Base-by-base conservation (phyloP, 2,113 vertebrate genomes). In the Mormyrus lacerda region DNA sequence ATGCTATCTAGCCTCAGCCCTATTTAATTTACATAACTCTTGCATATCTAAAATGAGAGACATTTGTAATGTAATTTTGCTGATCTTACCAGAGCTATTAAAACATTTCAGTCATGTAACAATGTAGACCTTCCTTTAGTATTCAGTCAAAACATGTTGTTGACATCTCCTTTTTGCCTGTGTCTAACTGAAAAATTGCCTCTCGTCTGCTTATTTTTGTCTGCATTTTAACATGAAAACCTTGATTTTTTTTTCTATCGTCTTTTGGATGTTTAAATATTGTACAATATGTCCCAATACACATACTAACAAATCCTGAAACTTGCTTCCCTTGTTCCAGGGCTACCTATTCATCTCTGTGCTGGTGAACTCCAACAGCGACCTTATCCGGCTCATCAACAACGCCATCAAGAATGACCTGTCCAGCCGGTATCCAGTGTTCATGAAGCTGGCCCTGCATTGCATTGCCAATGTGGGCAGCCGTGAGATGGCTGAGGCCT, bases 331-430 rank as follows among this genome's bases (percentile, higher is more conserved):
- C 48, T 61, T 11, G 87, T 19, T 5, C 3, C 90, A 97, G 97
- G 97, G 97, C 9, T 98, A 98, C 94, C 95, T 98, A 89, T 98
- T 98, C 92, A 98, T 98, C 91, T 98, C 97, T 0, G 97, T 98
- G 85, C 94, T 98, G 95, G 97, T 98, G 53, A 98, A 98, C 95
- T 98, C 97, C 69, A 98, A 97, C 94, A 97, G 97, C 0, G 97
- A 98, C 93, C 95, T 98, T 83, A 98, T 98, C 91, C 96, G 97
- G 48, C 95, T 98, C 91, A 98, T 98, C 93, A 98, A 97, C 94
- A 98, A 98, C 0, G 97, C 97, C 91, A 98, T 98, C 93, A 98
- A 98, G 95, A 98, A 98, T 0, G 97, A 98, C 94, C 93, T 98
- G 94, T 97, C 97, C 90, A 98, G 97, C 94, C 96, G 97, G 84